Base-by-base conservation (phyloP, 1,140 invertebrate species). In the Bombus confusus region DNA sequence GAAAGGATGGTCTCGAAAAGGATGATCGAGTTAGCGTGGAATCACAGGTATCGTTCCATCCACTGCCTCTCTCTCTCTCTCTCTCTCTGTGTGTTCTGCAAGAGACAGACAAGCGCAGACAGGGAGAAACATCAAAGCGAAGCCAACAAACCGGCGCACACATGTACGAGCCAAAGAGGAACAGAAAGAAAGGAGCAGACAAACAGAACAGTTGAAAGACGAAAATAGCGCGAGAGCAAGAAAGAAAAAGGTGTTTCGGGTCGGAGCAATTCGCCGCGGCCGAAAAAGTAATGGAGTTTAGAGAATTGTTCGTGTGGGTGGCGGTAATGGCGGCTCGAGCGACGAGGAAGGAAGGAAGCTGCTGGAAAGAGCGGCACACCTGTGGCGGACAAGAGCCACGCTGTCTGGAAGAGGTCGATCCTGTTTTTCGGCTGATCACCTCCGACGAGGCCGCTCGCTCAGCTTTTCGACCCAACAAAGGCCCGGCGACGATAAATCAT, bases 241-340 rank as follows among this genome's bases (percentile, higher is more conserved):
- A 34, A 12, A 18, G 9, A 68, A 31, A 41, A 71, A 28, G 39
- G 25, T 62, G 25, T 39, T n/a, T 10, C 47, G 37, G 74, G n/a
- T 15, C n/a, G 34, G 68, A 25, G 68, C 71, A 73, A 81, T 81
- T 81, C 79, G 79, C 37, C 69, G 52, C 68, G 81, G 81, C 41
- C 64, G 83, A 85, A 85, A 85, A 85, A 85, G 83, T 85, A 85
- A 85, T 85, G 83, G 83, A 85, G 83, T 85, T 85, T 85, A 85
- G 83, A 85, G 83, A 64, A 85, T 85, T 80, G 68, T 39, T 64
- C 57, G 83, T 80, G 77, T 80, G 83, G 76, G 83, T 85, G 83
- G 83, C 76, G 68, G 83, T 73, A 80, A 85, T 85, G 83, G 83
- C 68, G 77, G 68, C 71, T 73, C 80, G 41, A 68, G 59, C 72